phyloP scores from a whole-genome alignment of 2,797 vertebrate species.

The Anguilla marmorata region DNA sequence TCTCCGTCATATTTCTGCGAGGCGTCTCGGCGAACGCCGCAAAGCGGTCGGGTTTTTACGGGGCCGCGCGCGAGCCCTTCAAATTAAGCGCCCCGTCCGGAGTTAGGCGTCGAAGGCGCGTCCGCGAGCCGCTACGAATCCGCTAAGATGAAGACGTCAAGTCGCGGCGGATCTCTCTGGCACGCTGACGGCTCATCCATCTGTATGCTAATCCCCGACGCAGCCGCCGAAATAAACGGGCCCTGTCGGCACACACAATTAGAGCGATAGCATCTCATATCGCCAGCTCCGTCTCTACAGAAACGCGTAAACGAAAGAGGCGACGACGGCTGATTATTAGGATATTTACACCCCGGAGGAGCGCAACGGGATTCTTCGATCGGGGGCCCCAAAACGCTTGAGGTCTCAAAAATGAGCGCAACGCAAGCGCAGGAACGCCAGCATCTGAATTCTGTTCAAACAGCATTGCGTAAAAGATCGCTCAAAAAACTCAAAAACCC shows the following conservation, averaged over 20 bases:
- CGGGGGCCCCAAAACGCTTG: neutral
- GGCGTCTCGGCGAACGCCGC: neutral
- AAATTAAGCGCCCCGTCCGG: neutral
- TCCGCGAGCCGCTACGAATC: neutral
- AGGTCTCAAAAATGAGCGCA: neutral
- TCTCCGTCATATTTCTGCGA: neutral
- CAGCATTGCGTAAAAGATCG: neutral
- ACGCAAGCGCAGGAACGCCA: neutral
- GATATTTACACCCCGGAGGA: neutral
- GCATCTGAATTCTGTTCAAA: neutral
- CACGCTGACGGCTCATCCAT: neutral
- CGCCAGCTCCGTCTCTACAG: neutral
- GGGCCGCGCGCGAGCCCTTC: neutral
- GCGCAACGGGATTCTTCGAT: neutral
- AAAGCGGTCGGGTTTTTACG: neutral
- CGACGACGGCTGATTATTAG: neutral
- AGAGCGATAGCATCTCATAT: slow-evolving; percentile 7
- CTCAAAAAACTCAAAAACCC: neutral
- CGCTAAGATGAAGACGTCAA: slow-evolving; percentile 15
- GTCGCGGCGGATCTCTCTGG: neutral
- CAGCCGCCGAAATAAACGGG: neutral
- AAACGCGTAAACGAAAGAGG: neutral
- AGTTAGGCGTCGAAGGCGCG: neutral
- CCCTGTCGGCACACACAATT: neutral
- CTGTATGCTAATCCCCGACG: slow-evolving; percentile 5